phyloP scores from a whole-genome alignment of 2,113 vertebrate genomes.

The Sitta europaea region DNA sequence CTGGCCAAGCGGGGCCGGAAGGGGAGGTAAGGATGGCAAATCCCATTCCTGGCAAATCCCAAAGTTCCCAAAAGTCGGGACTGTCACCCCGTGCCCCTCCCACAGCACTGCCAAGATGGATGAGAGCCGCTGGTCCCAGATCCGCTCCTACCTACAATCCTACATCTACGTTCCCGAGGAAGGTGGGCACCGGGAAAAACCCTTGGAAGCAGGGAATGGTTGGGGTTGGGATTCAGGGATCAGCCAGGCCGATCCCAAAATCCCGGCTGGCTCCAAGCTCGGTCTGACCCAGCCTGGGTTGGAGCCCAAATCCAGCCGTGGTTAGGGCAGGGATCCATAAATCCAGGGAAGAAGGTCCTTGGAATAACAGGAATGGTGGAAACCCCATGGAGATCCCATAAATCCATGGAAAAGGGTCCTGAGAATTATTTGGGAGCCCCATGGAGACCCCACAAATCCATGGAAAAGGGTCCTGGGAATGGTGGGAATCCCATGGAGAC shows the following conservation, averaged over 20 bases:
- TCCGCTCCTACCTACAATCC: constrained; percentile 56
- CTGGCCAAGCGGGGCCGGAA: constrained; percentile 72
- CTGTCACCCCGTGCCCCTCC: background rate
- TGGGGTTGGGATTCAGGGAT: background rate
- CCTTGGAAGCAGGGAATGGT: fast-evolving
- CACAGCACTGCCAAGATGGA: constrained; percentile 57
- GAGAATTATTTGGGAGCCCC: too few relatives aligned
- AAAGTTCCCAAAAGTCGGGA: fast-evolving
- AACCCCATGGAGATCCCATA: too few relatives aligned
- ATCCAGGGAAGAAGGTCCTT: background rate
- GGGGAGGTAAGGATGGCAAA: constrained; percentile 20
- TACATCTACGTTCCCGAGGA: constrained; percentile 80
- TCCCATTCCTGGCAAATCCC: background rate
- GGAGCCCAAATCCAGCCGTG: too few relatives aligned
- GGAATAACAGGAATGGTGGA: background rate
- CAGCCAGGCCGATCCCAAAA: background rate
- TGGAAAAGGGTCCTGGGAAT: background rate
- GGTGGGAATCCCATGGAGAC: too few relatives aligned
- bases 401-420: background rate
- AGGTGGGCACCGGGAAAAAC: constrained; percentile 51
- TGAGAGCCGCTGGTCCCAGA: constrained; percentile 59
- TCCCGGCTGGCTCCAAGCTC: background rate
- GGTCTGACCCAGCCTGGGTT: background rate
- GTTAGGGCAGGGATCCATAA: background rate
- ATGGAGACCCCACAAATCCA: background rate